Evolutionary conservation across 2,888 invertebrate species (phyloP).

Genomic region (Saturnia japonica): DNA sequence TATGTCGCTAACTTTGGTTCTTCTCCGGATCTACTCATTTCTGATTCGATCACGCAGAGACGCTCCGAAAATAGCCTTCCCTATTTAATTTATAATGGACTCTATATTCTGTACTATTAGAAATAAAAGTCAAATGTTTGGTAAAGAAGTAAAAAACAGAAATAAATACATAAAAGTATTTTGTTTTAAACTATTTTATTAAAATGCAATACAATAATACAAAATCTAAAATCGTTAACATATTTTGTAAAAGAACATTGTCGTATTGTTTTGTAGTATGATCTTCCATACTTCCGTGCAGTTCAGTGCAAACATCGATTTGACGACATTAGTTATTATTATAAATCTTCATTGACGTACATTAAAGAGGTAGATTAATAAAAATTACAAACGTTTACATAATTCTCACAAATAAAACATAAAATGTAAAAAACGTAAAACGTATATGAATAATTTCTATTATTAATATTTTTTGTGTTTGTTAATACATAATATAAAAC

Average conservation of each 20-base stretch:
- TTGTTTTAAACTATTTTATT: not conserved
- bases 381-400: constrained; percentile 1
- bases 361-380: not conserved
- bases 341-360: not conserved
- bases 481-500: not conserved
- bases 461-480: not conserved
- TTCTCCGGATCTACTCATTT: too few species aligned
- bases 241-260: not conserved
- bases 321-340: not conserved
- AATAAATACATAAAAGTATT: not conserved
- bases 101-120: too few species aligned
- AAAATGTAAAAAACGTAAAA: too few species aligned
- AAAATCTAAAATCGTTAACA: not conserved
- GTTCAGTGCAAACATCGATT: not conserved
- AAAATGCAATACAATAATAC: not conserved
- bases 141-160: not conserved
- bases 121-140: not conserved
- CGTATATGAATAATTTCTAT: not conserved
- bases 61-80: too few species aligned
- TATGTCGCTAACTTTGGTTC: too few species aligned
- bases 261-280: too few species aligned
- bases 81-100: too few species aligned
- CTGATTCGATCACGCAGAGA: too few species aligned
- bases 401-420: not conserved
- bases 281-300: not conserved